Evolutionary conservation across 2,888 invertebrate species (phyloP).

Genomic region (Eumacrocentrus americanus): DNA sequence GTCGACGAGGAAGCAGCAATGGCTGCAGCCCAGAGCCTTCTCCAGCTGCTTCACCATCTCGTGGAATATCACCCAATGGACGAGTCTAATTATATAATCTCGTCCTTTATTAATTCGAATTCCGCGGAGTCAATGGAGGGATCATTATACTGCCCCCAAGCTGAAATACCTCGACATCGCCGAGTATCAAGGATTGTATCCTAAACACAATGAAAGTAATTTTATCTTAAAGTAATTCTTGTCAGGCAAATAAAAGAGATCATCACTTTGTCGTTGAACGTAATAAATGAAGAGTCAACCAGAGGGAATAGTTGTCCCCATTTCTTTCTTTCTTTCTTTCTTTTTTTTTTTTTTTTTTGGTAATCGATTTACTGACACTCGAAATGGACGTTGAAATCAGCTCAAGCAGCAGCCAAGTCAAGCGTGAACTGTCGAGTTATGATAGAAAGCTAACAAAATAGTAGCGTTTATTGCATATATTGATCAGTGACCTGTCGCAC

Average conservation of each 20-base stretch:
- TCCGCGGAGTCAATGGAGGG: background rate
- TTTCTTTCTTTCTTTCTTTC: too few relatives aligned
- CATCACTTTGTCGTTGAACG: background rate
- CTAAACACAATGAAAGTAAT: too few relatives aligned
- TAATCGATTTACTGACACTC: background rate
- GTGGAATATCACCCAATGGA: conserved; percentile 55
- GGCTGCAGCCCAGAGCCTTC: conserved; percentile 76
- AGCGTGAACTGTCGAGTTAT: conserved; percentile 14
- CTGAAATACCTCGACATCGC: too few relatives aligned
- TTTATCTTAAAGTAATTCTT: too few relatives aligned
- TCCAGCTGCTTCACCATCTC: conserved; percentile 61
- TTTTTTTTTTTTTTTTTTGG: background rate
- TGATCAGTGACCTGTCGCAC: conserved; percentile 63
- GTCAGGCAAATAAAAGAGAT: background rate
- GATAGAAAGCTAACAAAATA: conserved; percentile 4
- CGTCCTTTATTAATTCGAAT: background rate
- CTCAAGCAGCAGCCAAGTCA: conserved; percentile 6
- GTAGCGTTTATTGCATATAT: conserved; percentile 45
- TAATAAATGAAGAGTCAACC: background rate
- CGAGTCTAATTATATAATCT: conserved; percentile 43
- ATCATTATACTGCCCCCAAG: too few relatives aligned
- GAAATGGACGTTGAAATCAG: background rate
- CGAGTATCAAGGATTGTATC: too few relatives aligned
- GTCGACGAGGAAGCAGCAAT: conserved; percentile 67
- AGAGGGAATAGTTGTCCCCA: background rate